Conservation (phyloP, 2,797 vertebrate species). For the Hapalemur alaotrensis region DNA sequence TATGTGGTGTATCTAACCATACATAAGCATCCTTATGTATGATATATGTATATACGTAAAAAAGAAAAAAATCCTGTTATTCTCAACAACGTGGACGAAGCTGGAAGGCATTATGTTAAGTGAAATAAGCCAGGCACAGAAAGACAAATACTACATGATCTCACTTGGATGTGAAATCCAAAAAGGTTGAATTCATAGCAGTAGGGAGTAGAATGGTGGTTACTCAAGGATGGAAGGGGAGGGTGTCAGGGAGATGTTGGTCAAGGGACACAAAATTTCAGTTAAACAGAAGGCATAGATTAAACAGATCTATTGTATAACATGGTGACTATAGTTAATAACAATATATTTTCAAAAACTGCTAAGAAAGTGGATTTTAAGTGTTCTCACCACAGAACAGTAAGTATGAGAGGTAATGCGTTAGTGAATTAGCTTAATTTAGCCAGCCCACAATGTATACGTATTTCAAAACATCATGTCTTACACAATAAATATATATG, state of each 20-base stretch:
- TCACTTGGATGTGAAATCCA: not conserved
- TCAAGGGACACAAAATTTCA: not conserved
- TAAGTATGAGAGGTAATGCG: no score
- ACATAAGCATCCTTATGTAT: no score
- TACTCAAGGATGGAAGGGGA: no score
- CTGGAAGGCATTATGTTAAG: not conserved
- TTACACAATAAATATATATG: not conserved
- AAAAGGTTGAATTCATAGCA: not conserved
- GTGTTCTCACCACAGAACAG: not conserved
- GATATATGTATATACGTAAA: no score
- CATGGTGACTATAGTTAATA: not conserved
- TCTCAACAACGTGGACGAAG: not conserved
- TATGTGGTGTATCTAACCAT: not conserved
- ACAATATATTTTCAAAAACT: not conserved
- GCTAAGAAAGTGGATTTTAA: not conserved
- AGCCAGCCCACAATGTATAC: not conserved
- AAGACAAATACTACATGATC: not conserved
- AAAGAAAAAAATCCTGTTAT: not conserved
- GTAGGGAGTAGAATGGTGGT: not conserved
- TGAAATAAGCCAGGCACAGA: not conserved
- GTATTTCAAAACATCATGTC: not conserved
- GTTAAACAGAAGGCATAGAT: not conserved
- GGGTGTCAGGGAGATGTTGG: not conserved
- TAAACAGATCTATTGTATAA: no score
- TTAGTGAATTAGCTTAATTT: not conserved